Evolutionary conservation across 2,797 vertebrate species (phyloP), one percentile per base, ranked within the genome.

Genomic region (Dendrocincla fuliginosa): DNA sequence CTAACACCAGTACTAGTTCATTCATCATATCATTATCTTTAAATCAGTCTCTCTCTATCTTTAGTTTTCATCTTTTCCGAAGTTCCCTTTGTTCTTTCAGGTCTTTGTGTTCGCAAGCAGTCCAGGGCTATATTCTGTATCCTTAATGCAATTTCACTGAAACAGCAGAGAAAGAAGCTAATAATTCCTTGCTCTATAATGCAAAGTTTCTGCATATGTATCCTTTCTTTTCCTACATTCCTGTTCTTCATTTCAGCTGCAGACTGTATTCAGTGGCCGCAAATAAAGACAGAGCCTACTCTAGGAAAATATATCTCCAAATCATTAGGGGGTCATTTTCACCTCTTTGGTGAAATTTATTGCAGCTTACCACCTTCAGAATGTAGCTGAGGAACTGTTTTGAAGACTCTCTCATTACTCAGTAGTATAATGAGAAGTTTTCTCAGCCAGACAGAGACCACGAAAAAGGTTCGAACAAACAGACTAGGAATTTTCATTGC

Each of bases 271-370:
- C 84, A 87, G 49, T 44, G 17, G 39, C 53, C 85, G 56, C 63
- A 87, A 92, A 82, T 78, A 91, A 88, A 81, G 52, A 74, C n/a
- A 70, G 71, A 92, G 16, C 32, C 41, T 83, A 42, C 44, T 74
- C 49, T 11, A n/a, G 14, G n/a, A 94, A 91, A 96, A 92, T 89
- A 61, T 50, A 90, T 89, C 94, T 95, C 63, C 56, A 67, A 89
- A 74, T 92, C 81, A 60, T 84, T 87, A 92, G 65, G 41, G 64
- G 35, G 46, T 96, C 49, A 87, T 96, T 96, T 92, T 80, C 59
- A 84, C 56, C 41, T 87, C 52, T 75, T 92, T 75, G 33, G 18
- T 77, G 78, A 84, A 90, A 83, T 83, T 93, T 90, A 77, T 85
- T 94, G 81, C 44, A 75, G 27, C 64, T 92, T 81, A 16, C 60